Percentiles rank a stretch among this genome's conserved stretches.
phyloP scores from a whole-genome alignment of 1,140 invertebrate species.

The Maconellicoccus hirsutus region DNA sequence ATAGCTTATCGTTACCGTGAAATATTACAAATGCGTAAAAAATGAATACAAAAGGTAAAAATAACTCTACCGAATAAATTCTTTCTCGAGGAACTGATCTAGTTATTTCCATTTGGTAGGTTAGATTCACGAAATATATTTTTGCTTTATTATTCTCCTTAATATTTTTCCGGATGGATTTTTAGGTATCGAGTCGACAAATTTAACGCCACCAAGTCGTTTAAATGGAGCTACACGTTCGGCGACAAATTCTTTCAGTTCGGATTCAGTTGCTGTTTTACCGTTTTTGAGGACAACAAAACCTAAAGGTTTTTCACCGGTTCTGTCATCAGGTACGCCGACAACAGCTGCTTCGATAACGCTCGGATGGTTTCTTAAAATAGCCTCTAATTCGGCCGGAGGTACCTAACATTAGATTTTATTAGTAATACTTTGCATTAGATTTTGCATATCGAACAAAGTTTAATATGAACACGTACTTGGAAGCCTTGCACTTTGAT shows the following conservation, averaged over 20 bases:
- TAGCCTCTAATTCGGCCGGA: conserved; percentile 56
- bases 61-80: no score
- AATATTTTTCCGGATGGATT: conserved; percentile 62
- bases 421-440: no score
- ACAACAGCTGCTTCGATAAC: conserved; percentile 59
- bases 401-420: conserved; percentile 37
- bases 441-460: no score
- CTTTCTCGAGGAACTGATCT: no score
- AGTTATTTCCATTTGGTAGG: no score
- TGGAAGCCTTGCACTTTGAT: conserved; percentile 48
- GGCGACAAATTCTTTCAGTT: conserved; percentile 35
- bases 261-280: conserved; percentile 36
- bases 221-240: conserved; percentile 54
- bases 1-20: no score
- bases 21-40: no score
- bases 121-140: conserved; percentile 11
- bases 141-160: conserved; percentile 43
- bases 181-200: conserved; percentile 58
- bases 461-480: conserved; percentile 25
- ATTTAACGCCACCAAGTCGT: conserved; percentile 52
- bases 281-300: conserved; percentile 46
- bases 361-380: conserved; percentile 50
- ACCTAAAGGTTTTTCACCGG: conserved; percentile 51
- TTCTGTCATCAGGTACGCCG: conserved; percentile 48
- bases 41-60: no score